Base-by-base conservation (phyloP, 2,113 vertebrate genomes). In the Procavia capensis region DNA sequence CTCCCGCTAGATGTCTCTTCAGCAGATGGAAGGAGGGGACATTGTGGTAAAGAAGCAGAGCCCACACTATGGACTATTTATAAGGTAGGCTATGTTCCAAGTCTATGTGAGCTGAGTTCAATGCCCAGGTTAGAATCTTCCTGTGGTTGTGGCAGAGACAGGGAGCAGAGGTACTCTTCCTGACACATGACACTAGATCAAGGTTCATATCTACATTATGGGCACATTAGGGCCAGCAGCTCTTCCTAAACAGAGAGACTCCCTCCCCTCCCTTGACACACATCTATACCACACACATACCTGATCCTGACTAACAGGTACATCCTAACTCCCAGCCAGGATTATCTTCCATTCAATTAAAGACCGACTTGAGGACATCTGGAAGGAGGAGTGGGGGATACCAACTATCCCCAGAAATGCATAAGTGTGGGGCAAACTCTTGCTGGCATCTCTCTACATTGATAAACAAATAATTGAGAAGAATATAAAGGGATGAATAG, bases 201-300 rank as follows among this genome's bases (percentile, higher is more conserved):
- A 47, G 9, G 39, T 6, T 54, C 64, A 19, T 29, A 17, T 57
- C n/a, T 9, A 20, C 10, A 7, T 70, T 29, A 8, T 6, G 9
- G 3, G 31, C 45, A 34, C 34, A 29, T 24, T 34, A 24, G 19
- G n/a, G 39, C 36, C 43, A 31, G 57, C 39, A 20, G 17, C 19
- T 54, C 61, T 70, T 86, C 61, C 61, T 34, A 36, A 29, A 17
- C 41, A 22, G 8, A 45, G 31, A 86, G 3, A 29, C 50, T 29
- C 5, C 5, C 14, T 17, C 5, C 10, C 19, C n/a, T 36, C 1
- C 41, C 31, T 50, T 0, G 3, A 3, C 24, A 31, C 61, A 25
- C 31, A 17, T 9, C 7, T 0, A 20, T 2, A 24, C 8, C 41
- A 9, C 29, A 59, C 76, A n/a, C 31, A 6, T 57, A 57, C 31